Conservation (phyloP, 2,113 vertebrate genomes). For the Suricata suricatta region DNA sequence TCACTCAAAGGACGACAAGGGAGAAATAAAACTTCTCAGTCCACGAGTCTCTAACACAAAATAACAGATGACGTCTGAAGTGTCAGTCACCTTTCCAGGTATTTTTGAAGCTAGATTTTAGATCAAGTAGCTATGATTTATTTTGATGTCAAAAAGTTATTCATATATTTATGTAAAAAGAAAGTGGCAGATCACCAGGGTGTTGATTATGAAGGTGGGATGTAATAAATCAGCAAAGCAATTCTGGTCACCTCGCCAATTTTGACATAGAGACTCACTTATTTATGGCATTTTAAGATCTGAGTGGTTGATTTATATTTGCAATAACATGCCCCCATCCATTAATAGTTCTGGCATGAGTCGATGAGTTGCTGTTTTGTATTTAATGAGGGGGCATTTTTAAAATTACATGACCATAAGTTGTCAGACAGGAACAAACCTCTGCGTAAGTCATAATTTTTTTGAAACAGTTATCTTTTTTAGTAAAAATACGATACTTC, state of each 20-base stretch:
- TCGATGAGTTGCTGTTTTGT: conserved; percentile 15
- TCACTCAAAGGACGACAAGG: neutral
- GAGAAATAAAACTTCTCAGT: conserved; percentile 24
- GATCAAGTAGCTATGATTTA: conserved; percentile 50
- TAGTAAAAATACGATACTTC: neutral
- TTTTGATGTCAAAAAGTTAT: conserved; percentile 71
- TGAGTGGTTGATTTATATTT: conserved; percentile 81
- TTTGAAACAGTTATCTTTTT: conserved; percentile 49
- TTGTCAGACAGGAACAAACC: conserved; percentile 55
- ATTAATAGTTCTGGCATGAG: conserved; percentile 51
- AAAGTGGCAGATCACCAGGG: conserved; percentile 71
- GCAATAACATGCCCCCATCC: conserved; percentile 73
- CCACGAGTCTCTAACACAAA: neutral
- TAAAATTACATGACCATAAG: conserved; percentile 66
- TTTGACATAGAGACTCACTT: conserved; percentile 67
- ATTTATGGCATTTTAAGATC: conserved; percentile 76
- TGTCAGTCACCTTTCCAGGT: conserved; percentile 40
- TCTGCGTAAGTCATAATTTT: conserved; percentile 33
- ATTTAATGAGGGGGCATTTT: conserved; percentile 71
- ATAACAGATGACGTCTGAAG: neutral
- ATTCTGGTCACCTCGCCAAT: conserved; percentile 66
- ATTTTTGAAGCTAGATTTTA: conserved; percentile 37
- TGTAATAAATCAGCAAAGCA: conserved; percentile 73
- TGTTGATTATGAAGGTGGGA: conserved; percentile 63
- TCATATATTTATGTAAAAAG: conserved; percentile 79